Evolutionary conservation across 2,888 invertebrate species (phyloP).

Genomic region (Luffia ferchaultella): DNA sequence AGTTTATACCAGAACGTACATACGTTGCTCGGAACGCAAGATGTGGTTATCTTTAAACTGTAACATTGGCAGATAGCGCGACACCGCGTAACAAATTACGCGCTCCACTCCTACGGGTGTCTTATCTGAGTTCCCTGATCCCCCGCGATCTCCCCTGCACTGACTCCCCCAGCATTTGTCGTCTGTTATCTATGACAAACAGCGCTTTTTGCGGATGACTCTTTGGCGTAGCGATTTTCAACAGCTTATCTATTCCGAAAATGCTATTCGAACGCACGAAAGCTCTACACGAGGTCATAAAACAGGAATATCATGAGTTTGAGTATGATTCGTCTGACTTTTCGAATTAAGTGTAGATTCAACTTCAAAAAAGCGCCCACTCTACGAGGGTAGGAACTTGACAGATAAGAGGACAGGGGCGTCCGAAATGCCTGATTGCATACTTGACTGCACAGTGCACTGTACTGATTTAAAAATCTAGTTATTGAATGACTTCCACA

Average conservation of each 20-base stretch:
- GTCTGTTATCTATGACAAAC: constrained; percentile 37
- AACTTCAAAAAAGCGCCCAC: too few relatives aligned
- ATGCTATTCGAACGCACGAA: neutral
- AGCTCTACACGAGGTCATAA: neutral
- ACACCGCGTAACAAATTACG: constrained; percentile 5
- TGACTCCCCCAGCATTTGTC: constrained; percentile 26
- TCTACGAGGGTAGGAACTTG: too few relatives aligned
- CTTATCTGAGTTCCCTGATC: constrained; percentile 25
- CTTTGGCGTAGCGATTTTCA: neutral
- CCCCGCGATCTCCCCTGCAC: neutral
- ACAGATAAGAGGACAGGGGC: too few relatives aligned
- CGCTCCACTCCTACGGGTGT: constrained; percentile 7
- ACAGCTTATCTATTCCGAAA: neutral
- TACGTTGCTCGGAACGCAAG: neutral
- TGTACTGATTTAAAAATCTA: too few relatives aligned
- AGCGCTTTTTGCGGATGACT: constrained; percentile 20
- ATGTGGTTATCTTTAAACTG: neutral
- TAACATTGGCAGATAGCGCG: constrained; percentile 3
- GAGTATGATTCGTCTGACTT: too few relatives aligned
- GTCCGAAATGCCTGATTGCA: too few relatives aligned
- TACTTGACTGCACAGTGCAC: too few relatives aligned
- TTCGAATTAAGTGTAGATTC: too few relatives aligned
- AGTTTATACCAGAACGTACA: too few relatives aligned
- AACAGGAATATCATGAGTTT: too few relatives aligned
- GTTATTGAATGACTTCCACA: too few relatives aligned